A percentile compares a stretch with the other conserved stretches of the same genome.
Evolutionary conservation across 2,113 vertebrate species (phyloP).

Genomic region (Malaclemys terrapin): DNA sequence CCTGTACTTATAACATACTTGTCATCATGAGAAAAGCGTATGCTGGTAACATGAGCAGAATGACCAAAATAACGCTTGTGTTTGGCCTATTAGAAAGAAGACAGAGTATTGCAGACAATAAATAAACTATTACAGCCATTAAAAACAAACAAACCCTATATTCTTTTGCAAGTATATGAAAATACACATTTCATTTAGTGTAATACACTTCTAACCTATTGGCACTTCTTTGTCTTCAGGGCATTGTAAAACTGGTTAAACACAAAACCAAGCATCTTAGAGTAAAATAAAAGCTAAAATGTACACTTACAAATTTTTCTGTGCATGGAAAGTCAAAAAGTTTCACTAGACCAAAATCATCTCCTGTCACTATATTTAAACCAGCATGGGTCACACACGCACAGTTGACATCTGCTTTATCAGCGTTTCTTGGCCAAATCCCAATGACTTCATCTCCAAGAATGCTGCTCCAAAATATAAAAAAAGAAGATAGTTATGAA

Average conservation of each 20-base stretch:
- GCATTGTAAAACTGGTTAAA: background rate
- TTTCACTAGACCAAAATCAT: slow-evolving; percentile 97
- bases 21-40: slow-evolving; percentile 94
- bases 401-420: slow-evolving; percentile 95
- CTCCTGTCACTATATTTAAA: slow-evolving; percentile 91
- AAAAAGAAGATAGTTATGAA: rapidly evolving
- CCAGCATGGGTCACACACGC: slow-evolving; percentile 93
- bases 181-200: rapidly evolving
- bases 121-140: rapidly evolving
- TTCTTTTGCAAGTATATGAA: rapidly evolving
- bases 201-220: rapidly evolving
- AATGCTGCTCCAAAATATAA: slow-evolving; percentile 79
- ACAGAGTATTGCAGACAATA: background rate
- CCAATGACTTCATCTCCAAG: slow-evolving; percentile 96
- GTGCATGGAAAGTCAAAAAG: slow-evolving; percentile 96
- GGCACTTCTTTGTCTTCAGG: background rate
- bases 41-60: slow-evolving; percentile 94
- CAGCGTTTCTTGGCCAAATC: slow-evolving; percentile 94
- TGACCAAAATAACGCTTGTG: slow-evolving; percentile 98
- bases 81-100: slow-evolving; percentile 86
- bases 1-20: slow-evolving; percentile 93
- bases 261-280: background rate
- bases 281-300: background rate
- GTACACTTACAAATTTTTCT: slow-evolving; percentile 93
- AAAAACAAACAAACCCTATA: rapidly evolving